Base-by-base conservation (phyloP, 1,140 invertebrate species). In the Gyrodactylus bullatarudis region DNA sequence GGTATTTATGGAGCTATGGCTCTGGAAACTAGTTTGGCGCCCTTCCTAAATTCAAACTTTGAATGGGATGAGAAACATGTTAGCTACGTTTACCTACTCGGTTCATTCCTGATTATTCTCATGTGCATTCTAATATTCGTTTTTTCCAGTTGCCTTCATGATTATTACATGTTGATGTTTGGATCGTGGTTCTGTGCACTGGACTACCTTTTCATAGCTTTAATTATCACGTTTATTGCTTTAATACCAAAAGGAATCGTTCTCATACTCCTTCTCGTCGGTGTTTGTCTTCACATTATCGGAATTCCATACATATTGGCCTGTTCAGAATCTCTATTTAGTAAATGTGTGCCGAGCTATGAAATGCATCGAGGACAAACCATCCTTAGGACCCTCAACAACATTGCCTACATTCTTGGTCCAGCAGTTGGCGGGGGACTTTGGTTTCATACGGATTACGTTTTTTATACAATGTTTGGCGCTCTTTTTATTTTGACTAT, bases 261-360 rank as follows among this genome's bases (percentile, higher is more conserved):
- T 24, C 68, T 73, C 26, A 2, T 26, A 1, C 26, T 73, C 21
- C 21, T 73, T 23, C 21, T 73, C 1, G 20, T 73, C 20, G 72
- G 72, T 23, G 26, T 73, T 26, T n/a, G 21, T 23, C 23, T 68
- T 73, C 72, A 73, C 26, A 26, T 73, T 68, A 21, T 73, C 68
- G 72, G 72, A 23, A 19, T 20, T 1, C 72, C 72, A 19, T 73
- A 27, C 26, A 20, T n/a, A 22, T 20, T 73, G 21, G 21, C 72
- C 26, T 25, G 34, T 24, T 69, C 72, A 23, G 72, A 73, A 21
- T 68, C 34, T 68, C 26, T 73, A 2, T 73, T 26, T 21, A 73
- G 22, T 26, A 73, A 73, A 68, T 20, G n/a, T 20, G 72, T 73
- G 2, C 25, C 26, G 21, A 26, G 26, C 23, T 22, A 26, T 16